phyloP scores from a whole-genome alignment of 2,797 vertebrate species.

The Philypnodon macrostomus region DNA sequence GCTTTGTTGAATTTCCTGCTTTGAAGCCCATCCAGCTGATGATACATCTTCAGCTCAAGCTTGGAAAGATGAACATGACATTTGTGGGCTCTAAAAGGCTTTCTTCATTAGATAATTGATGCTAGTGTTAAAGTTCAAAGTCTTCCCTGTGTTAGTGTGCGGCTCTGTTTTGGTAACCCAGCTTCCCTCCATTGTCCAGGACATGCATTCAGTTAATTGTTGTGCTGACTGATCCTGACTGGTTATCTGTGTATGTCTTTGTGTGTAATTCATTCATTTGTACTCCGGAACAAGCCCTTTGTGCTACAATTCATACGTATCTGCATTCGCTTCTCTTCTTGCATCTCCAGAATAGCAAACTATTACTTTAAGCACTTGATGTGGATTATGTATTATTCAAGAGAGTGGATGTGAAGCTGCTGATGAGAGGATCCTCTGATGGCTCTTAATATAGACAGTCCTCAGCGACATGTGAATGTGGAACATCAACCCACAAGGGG shows the following conservation, averaged over 20 bases:
- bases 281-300: too few relatives aligned
- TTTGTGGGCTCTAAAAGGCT: slow-evolving; percentile 11
- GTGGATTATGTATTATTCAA: slow-evolving; percentile 55
- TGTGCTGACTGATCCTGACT: too few relatives aligned
- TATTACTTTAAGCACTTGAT: slow-evolving; percentile 22
- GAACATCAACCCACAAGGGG: slow-evolving; percentile 25
- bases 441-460: slow-evolving; percentile 34
- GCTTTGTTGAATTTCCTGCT: neutral
- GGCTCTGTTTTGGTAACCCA: too few relatives aligned
- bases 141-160: too few relatives aligned
- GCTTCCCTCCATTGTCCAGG: too few relatives aligned
- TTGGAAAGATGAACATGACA: neutral
- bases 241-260: too few relatives aligned
- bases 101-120: neutral
- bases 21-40: neutral
- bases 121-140: neutral
- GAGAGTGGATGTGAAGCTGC: slow-evolving; percentile 31
- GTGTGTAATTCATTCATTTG: too few relatives aligned
- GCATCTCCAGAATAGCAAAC: neutral
- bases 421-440: slow-evolving; percentile 46
- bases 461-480: slow-evolving; percentile 38
- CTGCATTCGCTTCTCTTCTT: neutral
- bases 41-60: neutral
- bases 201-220: too few relatives aligned
- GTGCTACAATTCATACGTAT: too few relatives aligned